These are phyloP conservation scores for Hydrolagus colliei DNA, from an alignment of 2,797 vertebrate genomes.

Conservation along the genomic window DNA sequence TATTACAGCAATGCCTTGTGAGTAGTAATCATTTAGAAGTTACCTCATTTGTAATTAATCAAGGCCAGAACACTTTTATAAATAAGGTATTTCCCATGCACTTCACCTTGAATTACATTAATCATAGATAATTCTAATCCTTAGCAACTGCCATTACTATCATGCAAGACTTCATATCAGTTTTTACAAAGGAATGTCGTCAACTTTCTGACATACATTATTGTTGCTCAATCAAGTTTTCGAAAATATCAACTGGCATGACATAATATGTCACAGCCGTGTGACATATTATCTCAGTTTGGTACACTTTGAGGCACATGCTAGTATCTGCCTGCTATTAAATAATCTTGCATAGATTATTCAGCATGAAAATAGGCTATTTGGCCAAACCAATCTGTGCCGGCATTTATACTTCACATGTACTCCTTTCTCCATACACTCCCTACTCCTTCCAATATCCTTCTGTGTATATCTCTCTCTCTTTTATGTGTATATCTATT, in stretches of 20 bases:
- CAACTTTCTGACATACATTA: slow-evolving; percentile 18
- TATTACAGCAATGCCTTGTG: neutral
- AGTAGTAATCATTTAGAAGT: slow-evolving; percentile 18
- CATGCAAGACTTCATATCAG: slow-evolving; percentile 21
- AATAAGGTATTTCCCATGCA: slow-evolving; percentile 5
- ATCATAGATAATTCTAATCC: slow-evolving; percentile 17
- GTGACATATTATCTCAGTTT: neutral
- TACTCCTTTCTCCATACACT: too few species aligned
- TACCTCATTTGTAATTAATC: slow-evolving; percentile 5
- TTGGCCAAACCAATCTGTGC: too few species aligned
- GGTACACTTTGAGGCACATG: neutral
- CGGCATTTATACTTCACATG: too few species aligned
- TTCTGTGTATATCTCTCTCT: too few species aligned
- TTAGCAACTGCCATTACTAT: slow-evolving; percentile 1
- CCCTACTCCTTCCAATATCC: too few species aligned
- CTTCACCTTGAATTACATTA: slow-evolving; percentile 20
- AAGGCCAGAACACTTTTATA: slow-evolving; percentile 13
- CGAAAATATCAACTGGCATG: slow-evolving; percentile 14
- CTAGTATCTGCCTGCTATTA: neutral
- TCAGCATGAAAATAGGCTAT: too few species aligned
- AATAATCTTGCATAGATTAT: too few species aligned
- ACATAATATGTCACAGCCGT: neutral
- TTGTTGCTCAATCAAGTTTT: slow-evolving; percentile 6
- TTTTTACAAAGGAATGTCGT: slow-evolving; percentile 13
- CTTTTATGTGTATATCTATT: too few species aligned